Conservation (phyloP, 2,113 vertebrate genomes). For the Baryphthengus martii region DNA sequence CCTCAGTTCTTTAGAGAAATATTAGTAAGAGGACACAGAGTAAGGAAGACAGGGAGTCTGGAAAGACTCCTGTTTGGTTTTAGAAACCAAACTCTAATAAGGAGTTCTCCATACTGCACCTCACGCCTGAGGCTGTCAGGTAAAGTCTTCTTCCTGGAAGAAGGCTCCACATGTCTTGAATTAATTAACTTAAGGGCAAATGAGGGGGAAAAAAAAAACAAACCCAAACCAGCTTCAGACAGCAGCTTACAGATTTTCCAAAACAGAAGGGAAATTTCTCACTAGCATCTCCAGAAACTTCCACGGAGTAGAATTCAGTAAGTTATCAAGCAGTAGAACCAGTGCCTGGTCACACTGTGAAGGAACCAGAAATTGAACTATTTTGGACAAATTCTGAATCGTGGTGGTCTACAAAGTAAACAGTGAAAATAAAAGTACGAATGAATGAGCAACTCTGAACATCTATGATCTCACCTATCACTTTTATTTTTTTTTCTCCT, state of each 20-base stretch:
- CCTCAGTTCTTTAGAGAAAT: background rate
- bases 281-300: background rate
- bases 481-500: background rate
- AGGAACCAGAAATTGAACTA: background rate
- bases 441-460: background rate
- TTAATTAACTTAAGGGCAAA: background rate
- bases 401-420: background rate
- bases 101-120: background rate
- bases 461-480: background rate
- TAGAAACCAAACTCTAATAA: background rate
- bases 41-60: background rate
- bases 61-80: background rate
- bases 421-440: background rate
- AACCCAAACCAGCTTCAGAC: background rate
- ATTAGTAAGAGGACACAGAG: background rate
- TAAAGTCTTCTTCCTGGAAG: background rate
- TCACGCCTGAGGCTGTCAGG: background rate
- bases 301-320: background rate
- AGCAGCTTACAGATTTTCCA: background rate
- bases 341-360: background rate
- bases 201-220: background rate
- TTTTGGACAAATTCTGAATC: background rate
- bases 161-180: background rate
- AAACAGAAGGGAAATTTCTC: background rate
- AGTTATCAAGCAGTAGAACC: background rate